phyloP scores from a whole-genome alignment of 2,113 vertebrate genomes.

The Psettodes erumei region DNA sequence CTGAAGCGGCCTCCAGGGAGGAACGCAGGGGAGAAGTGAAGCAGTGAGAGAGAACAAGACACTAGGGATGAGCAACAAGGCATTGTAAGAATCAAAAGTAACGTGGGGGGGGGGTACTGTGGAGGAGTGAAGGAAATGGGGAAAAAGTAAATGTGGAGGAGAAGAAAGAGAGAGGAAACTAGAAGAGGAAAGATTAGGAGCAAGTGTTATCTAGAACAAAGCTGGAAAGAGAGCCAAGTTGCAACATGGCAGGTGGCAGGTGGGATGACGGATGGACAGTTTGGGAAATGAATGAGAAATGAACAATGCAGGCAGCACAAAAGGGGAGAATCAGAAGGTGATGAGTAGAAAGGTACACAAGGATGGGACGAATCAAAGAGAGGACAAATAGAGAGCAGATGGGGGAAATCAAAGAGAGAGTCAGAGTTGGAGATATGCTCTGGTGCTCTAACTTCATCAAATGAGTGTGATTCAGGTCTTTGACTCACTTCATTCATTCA shows the following conservation, averaged over 20 bases:
- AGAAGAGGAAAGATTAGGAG: conserved; percentile 9
- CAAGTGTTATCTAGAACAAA: conserved; percentile 6
- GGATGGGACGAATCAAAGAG: conserved; percentile 5
- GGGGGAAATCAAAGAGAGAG: background rate
- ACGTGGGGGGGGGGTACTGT: no score
- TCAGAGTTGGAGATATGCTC: background rate
- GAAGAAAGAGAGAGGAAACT: background rate
- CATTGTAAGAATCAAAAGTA: conserved; percentile 5
- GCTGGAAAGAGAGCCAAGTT: conserved; percentile 11
- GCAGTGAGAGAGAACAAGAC: background rate
- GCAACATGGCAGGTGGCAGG: conserved; percentile 11
- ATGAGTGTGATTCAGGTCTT: background rate
- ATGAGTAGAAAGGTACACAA: conserved; percentile 14
- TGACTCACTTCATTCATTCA: background rate
- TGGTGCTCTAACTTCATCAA: background rate
- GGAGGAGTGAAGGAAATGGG: conserved; percentile 1
- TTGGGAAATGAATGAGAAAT: conserved; percentile 31
- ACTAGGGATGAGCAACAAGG: background rate
- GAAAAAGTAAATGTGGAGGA: background rate
- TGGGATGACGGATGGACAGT: conserved; percentile 21
- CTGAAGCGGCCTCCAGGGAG: conserved; percentile 34
- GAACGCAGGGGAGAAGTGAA: background rate
- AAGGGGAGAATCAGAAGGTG: conserved; percentile 27
- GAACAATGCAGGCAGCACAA: conserved; percentile 17
- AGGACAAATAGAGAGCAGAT: conserved; percentile 18